Conservation (phyloP, 2,797 vertebrate species). For the Parotocinclus haroldoi region DNA sequence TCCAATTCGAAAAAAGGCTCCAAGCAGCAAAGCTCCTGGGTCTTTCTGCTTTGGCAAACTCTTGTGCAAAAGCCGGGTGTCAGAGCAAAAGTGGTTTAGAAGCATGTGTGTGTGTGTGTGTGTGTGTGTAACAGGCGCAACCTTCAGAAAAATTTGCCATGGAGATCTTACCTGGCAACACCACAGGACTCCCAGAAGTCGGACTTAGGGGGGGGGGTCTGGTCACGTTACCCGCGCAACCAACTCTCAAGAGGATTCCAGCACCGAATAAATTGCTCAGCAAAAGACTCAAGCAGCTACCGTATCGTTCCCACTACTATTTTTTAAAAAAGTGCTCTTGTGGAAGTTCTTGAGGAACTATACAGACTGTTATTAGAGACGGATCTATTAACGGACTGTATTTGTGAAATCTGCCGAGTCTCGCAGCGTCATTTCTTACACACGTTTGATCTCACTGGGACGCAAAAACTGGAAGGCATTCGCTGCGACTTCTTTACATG, state of each 20-base stretch:
- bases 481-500: background rate
- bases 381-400: no score
- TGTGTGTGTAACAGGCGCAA: constrained; percentile 28
- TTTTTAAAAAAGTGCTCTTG: background rate
- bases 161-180: constrained; percentile 31
- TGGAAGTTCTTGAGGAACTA: background rate
- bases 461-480: no score
- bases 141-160: constrained; percentile 49
- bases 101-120: constrained; percentile 11
- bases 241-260: constrained; percentile 25
- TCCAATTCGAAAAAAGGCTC: constrained; percentile 13
- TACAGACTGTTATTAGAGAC: no score
- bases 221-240: constrained; percentile 43
- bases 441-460: no score
- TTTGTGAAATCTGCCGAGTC: no score
- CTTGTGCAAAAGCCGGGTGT: background rate
- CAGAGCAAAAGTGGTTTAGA: constrained; percentile 14
- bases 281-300: no score
- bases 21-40: constrained; percentile 33
- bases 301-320: background rate
- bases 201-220: constrained; percentile 23
- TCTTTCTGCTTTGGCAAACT: constrained; percentile 28
- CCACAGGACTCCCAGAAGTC: constrained; percentile 46
- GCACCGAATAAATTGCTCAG: no score
- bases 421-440: no score